Evolutionary conservation across 2,797 vertebrate species (phyloP).

Genomic region (Squalus acanthias): DNA sequence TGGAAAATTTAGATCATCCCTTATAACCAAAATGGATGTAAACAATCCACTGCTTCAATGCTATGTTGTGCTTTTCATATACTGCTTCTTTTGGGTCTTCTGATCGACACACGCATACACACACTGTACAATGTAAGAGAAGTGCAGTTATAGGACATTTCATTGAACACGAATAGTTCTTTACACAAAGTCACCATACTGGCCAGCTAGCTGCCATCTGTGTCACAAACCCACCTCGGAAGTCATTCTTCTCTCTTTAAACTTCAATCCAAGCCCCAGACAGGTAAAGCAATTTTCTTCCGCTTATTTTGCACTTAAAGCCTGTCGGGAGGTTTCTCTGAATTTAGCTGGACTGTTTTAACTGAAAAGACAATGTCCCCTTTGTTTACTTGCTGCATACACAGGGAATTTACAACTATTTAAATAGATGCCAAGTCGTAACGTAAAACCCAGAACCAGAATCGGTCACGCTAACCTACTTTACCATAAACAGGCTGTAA

Average conservation of each 20-base stretch:
- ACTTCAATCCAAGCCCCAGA: background rate
- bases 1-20: background rate
- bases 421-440: slow-evolving; percentile 16
- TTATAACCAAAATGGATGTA: background rate
- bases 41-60: background rate
- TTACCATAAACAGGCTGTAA: background rate
- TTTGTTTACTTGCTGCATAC: background rate
- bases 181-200: background rate
- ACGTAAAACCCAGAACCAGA: slow-evolving; percentile 18
- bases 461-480: slow-evolving; percentile 17
- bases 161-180: background rate
- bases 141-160: background rate
- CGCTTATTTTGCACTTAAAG: background rate
- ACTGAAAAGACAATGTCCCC: background rate
- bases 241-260: background rate
- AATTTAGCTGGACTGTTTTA: background rate
- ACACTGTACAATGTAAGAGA: background rate
- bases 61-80: background rate
- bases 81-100: background rate
- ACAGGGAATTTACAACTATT: background rate
- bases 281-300: background rate
- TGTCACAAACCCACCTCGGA: background rate
- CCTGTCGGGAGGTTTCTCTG: background rate
- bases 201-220: background rate
- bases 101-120: background rate